These are phyloP conservation scores for Sussaba pulchella DNA, from an alignment of 2,888 invertebrate species.

Conservation along the genomic window DNA sequence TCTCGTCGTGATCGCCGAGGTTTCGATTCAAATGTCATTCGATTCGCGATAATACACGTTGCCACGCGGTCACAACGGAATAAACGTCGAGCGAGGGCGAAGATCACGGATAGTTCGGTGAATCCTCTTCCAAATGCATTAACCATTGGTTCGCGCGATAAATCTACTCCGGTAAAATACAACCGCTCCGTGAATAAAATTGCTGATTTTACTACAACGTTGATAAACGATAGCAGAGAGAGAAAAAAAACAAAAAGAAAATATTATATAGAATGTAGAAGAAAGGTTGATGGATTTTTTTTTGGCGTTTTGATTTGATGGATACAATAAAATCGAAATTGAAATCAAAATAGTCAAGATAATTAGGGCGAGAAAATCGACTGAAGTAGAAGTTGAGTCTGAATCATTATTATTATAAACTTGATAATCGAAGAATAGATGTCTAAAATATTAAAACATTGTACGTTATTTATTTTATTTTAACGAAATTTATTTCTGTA, in stretches of 20 bases:
- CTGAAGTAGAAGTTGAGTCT: too few relatives aligned
- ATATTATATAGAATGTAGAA: too few relatives aligned
- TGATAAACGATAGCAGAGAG: conserved; percentile 29
- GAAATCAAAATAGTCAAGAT: conserved; percentile 15
- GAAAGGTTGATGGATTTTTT: background rate
- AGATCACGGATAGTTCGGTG: conserved; percentile 37
- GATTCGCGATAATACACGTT: conserved; percentile 25
- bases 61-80: background rate
- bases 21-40: conserved; percentile 65
- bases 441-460: background rate
- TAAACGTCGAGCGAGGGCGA: conserved; percentile 53
- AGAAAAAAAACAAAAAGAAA: too few relatives aligned
- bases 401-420: too few relatives aligned
- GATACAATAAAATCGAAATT: too few relatives aligned
- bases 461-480: too few relatives aligned
- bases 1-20: conserved; percentile 52
- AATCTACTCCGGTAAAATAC: conserved; percentile 38
- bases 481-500: too few relatives aligned
- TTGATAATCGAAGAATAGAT: too few relatives aligned
- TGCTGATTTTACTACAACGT: background rate
- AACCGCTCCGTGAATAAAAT: conserved; percentile 16
- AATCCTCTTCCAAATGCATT: conserved; percentile 50
- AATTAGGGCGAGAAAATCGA: background rate
- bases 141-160: conserved; percentile 44
- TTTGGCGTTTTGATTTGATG: too few relatives aligned